phyloP scores from a whole-genome alignment of 1,140 invertebrate genomes.

The Acyrthosiphon pisum region DNA sequence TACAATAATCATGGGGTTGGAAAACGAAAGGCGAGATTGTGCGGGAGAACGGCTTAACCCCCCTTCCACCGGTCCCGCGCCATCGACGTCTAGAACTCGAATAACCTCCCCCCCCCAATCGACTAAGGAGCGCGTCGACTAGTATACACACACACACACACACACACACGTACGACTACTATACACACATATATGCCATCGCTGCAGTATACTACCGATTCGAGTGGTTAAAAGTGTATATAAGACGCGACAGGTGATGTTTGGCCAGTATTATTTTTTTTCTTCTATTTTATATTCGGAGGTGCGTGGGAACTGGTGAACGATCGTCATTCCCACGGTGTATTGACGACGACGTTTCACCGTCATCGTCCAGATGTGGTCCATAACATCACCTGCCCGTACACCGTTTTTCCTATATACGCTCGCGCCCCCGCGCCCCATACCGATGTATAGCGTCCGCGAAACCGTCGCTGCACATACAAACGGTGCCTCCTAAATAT shows the following conservation, averaged over 20 bases:
- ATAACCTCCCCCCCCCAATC: background rate
- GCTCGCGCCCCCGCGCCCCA: background rate
- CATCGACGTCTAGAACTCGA: constrained; percentile 14
- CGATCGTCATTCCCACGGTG: constrained; percentile 57
- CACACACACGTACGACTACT: background rate
- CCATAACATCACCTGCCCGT: constrained; percentile 49
- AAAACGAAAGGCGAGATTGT: constrained; percentile 56
- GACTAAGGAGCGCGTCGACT: background rate
- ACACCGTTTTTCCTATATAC: constrained; percentile 19
- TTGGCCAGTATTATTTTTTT: constrained; percentile 54
- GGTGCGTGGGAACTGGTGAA: constrained; percentile 56
- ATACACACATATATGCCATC: background rate
- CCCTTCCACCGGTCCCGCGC: too few relatives aligned
- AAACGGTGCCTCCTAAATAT: background rate
- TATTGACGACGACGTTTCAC: constrained; percentile 53
- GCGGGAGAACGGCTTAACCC: constrained; percentile 47
- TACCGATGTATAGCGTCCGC: background rate
- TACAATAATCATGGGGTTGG: constrained; percentile 51
- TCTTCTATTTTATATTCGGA: constrained; percentile 31
- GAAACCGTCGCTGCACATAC: constrained; percentile 22
- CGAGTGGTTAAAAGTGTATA: constrained; percentile 54
- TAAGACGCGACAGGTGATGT: constrained; percentile 54
- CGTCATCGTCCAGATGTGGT: constrained; percentile 57
- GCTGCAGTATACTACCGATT: constrained; percentile 34
- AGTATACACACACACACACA: background rate